Evolutionary conservation across 1,140 invertebrate species (phyloP), one percentile per base, ranked within the genome.

Genomic region (Drosophila pachea): DNA sequence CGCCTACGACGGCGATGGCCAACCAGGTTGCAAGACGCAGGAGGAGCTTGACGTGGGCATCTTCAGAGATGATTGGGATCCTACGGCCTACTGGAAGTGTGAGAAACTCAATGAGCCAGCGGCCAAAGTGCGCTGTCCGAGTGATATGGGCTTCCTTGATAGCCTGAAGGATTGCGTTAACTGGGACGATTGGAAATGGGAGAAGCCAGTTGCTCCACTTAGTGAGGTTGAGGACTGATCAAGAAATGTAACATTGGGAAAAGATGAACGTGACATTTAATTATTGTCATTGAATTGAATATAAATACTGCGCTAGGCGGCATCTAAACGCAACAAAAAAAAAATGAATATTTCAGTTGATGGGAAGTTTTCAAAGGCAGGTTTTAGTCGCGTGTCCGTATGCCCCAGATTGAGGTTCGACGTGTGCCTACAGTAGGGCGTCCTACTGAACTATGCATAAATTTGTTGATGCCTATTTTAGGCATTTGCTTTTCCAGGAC

Each of bases 321-420:
- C 55, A 42, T 60, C 43, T 40, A 50, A 53, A 69, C 45, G 63
- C 63, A 84, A 60, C n/a, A 53, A 52, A 54, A 38, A 42, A 22
- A n/a, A 38, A 32, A 59, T 63, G 36, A 45, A 58, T 65, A 12
- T 50, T 36, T 40, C 22, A 56, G 22, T 22, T 22, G 1, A 22
- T 22, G 22, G 22, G 22, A 22, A 33, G 45, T 61, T 31, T 42
- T 5, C 48, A 16, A 63, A 4, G 43, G 11, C 8, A 7, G 3
- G 45, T 31, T 14, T 66, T 73, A 96, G 90, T 97, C 96, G 87
- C 95, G 91, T 38, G 96, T 96, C 68, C 95, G 90, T 5, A 96
- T 89, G 2, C 94, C 94, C 96, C 96, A 98, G 79, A 98, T 95
- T 31, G 95, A 97, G 0, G 96, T 97, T 76, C 96, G 91, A 73